These are phyloP conservation scores for Mamestra brassicae DNA, from an alignment of 2,888 invertebrate genomes.

Conservation along the genomic window DNA sequence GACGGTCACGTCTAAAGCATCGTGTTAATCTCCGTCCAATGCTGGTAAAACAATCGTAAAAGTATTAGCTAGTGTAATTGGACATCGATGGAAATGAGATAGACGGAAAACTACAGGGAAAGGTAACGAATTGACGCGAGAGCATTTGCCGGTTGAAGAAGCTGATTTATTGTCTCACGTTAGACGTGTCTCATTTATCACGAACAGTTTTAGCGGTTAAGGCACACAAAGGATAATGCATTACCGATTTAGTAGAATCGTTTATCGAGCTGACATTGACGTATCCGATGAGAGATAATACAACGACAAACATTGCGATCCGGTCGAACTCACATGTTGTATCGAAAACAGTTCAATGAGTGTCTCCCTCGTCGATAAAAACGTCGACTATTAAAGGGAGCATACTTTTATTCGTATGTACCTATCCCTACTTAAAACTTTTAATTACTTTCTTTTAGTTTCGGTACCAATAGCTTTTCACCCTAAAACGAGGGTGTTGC, in stretches of 20 bases:
- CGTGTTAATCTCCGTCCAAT: constrained; percentile 65
- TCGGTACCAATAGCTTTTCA: constrained; percentile 54
- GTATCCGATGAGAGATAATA: constrained; percentile 76
- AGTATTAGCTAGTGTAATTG: constrained; percentile 63
- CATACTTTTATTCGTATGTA: constrained; percentile 68
- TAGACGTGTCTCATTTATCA: constrained; percentile 85
- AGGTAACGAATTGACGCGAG: constrained; percentile 69
- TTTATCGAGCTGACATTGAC: constrained; percentile 82
- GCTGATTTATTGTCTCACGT: constrained; percentile 82
- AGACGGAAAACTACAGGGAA: constrained; percentile 64
- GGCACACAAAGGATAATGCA: constrained; percentile 81
- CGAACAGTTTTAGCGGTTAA: constrained; percentile 80
- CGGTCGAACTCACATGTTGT: constrained; percentile 47
- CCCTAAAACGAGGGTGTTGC: constrained; percentile 60
- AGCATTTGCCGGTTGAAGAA: constrained; percentile 76
- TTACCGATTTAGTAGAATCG: constrained; percentile 77
- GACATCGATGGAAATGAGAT: constrained; percentile 70
- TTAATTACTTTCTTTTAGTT: constrained; percentile 71
- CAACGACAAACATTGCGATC: constrained; percentile 54
- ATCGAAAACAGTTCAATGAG: constrained; percentile 51
- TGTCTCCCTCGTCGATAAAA: constrained; percentile 54
- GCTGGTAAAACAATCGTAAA: constrained; percentile 55
- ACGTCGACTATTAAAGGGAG: constrained; percentile 62
- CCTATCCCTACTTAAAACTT: constrained; percentile 68
- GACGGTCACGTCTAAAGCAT: constrained; percentile 59